Evolutionary conservation across 1,140 invertebrate species (phyloP).

Genomic region (Apis dorsata): DNA sequence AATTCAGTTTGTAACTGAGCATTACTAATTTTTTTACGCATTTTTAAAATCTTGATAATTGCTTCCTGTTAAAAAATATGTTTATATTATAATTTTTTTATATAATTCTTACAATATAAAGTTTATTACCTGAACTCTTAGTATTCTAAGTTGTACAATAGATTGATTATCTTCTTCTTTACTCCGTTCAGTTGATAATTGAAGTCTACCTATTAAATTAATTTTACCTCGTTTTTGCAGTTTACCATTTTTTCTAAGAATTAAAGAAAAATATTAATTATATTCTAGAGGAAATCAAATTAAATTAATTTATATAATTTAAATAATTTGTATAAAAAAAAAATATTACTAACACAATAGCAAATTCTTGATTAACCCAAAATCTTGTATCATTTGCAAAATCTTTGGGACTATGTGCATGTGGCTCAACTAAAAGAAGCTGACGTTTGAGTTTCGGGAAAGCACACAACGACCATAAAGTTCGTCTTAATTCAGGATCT

Average conservation of each 20-base stretch:
- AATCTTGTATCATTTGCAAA: conserved; percentile 96
- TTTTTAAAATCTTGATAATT: conserved; percentile 99
- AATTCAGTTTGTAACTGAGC: conserved; percentile 97
- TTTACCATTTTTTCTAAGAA: conserved; percentile 93
- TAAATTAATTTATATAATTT: not conserved
- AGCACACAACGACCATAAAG: conserved; percentile 98
- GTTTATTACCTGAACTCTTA: conserved; percentile 87
- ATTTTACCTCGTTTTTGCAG: conserved; percentile 95
- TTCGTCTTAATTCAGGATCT: conserved; percentile 96
- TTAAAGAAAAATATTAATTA: conserved; percentile 43
- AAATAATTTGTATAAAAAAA: conserved; percentile 13
- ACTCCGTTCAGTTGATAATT: conserved; percentile 96
- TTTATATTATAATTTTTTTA: conserved; percentile 28
- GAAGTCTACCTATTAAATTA: conserved; percentile 96
- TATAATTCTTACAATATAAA: not conserved
- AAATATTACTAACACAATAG: conserved; percentile 84
- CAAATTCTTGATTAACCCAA: conserved; percentile 98
- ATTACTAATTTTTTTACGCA: conserved; percentile 96
- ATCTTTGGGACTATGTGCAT: conserved; percentile 93
- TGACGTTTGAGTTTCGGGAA: conserved; percentile 98
- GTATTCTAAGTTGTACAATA: conserved; percentile 96
- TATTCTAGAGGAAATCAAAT: too few species aligned
- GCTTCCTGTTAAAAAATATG: conserved; percentile 86
- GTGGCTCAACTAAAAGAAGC: conserved; percentile 90
- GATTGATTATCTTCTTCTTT: conserved; percentile 98